Base-by-base conservation (phyloP, 2,113 vertebrate species). In the Eptatretus burgeri region DNA sequence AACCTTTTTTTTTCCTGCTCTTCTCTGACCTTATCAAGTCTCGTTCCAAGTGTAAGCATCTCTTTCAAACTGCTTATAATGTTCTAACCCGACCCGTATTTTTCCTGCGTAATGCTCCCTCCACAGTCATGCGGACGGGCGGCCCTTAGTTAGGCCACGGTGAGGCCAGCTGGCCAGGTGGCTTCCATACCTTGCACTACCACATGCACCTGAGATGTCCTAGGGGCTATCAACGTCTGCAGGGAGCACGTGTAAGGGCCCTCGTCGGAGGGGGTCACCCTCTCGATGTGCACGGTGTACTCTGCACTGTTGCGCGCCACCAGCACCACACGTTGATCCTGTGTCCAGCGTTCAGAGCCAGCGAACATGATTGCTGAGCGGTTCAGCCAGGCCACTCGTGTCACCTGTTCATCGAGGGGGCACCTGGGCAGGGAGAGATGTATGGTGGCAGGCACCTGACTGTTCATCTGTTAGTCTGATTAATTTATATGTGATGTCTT, bases 331-430 rank as follows among this genome's bases (percentile, higher is more conserved):
- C 84, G 77, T 1, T 74, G 71, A 71, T 89, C 84, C 16, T 84
- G 78, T 13, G 83, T 81, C 84, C 84, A 89, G 73, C 83, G 84
- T 73, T 89, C 85, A 0, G 75, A 79, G 65, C 85, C 85, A 0
- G 85, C 77, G 3, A 82, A 87, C 53, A 89, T 73, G 74, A 89
- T 89, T 75, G 83, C 85, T 64, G 83, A 86, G 68, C 85, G 82
- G 72, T 86, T 85, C 69, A 89, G 70, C 84, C 84, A 87, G 63
- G 84, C 84, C 71, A 84, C 84, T 64, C 82, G 80, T 13, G 82
- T 86, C 67, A 86, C 83, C 8, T 84, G 78, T 65, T 82, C 77
- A 1, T 87, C 78, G 10, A 87, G 85, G 71, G 76, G 80, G 76
- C 84, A 89, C 70, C 84, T 89, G 71, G 19, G 19, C 13, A 49